Percentiles rank a stretch among this genome's conserved stretches.
phyloP scores from a whole-genome alignment of 2,797 vertebrate species.

The Megaceryle alcyon region DNA sequence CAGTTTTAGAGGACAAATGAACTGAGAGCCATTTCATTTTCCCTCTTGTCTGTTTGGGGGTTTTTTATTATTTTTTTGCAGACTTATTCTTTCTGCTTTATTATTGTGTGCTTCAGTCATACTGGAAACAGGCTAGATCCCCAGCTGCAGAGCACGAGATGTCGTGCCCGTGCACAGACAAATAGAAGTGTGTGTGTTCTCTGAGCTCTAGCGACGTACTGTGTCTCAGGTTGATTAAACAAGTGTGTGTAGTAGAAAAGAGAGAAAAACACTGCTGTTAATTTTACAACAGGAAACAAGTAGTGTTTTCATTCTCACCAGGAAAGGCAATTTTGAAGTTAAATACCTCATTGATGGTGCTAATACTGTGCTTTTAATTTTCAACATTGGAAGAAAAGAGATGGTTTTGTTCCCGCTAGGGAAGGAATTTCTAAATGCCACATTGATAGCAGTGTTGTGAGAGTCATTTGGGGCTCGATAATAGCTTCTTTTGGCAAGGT shows the following conservation, averaged over 20 bases:
- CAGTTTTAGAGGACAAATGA: neutral
- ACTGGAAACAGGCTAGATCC: neutral
- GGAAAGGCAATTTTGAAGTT: slow-evolving; percentile 76
- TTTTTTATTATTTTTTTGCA: neutral
- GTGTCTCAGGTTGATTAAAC: slow-evolving; percentile 52
- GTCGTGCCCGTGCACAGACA: neutral
- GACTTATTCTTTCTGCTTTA: neutral
- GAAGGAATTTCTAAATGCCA: slow-evolving; percentile 71
- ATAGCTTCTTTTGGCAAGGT: slow-evolving; percentile 65
- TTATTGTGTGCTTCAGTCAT: neutral
- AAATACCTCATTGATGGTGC: slow-evolving; percentile 69
- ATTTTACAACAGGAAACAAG: slow-evolving; percentile 69
- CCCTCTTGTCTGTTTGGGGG: neutral
- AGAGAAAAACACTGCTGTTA: slow-evolving; percentile 47
- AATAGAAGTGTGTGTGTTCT: neutral
- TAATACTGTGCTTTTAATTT: slow-evolving; percentile 76
- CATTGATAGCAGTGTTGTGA: slow-evolving; percentile 41
- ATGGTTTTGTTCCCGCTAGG: slow-evolving; percentile 61
- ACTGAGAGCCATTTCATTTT: neutral
- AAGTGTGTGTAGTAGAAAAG: slow-evolving; percentile 14
- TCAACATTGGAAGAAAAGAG: slow-evolving; percentile 65
- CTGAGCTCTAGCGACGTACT: neutral
- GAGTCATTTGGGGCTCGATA: slow-evolving; percentile 51
- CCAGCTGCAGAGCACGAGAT: neutral
- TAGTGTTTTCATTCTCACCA: slow-evolving; percentile 70